Conservation (phyloP, 2,888 invertebrate genomes). For the Sipunculus nudus region DNA sequence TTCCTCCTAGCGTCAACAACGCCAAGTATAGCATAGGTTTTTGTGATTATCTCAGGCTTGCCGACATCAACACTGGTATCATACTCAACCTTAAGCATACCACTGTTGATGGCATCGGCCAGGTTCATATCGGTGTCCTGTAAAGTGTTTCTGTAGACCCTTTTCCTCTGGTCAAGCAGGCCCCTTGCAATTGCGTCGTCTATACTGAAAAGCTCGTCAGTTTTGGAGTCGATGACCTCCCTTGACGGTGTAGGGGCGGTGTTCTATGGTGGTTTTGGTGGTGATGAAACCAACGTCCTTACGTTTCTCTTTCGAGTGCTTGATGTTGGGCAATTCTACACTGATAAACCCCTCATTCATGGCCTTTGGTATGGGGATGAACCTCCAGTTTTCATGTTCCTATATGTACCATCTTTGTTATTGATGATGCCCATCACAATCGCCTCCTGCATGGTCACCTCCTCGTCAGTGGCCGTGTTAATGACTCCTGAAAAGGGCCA, state of each 20-base stretch:
- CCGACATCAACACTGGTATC: slow-evolving; percentile 21
- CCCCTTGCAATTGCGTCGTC: slow-evolving; percentile 16
- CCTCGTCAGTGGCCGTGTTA: slow-evolving; percentile 29
- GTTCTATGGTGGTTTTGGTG: too few relatives aligned
- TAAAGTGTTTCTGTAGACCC: slow-evolving; percentile 24
- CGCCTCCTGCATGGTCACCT: slow-evolving; percentile 34
- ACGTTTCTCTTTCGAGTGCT: background rate
- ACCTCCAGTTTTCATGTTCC: slow-evolving; percentile 27
- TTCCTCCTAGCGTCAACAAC: too few relatives aligned
- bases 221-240: too few relatives aligned
- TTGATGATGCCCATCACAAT: slow-evolving; percentile 34
- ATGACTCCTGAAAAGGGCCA: slow-evolving; percentile 31
- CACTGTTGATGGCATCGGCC: slow-evolving; percentile 39
- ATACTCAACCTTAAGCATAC: slow-evolving; percentile 38
- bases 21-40: too few relatives aligned
- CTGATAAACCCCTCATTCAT: slow-evolving; percentile 58
- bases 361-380: slow-evolving; percentile 53
- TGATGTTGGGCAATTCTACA: slow-evolving; percentile 10
- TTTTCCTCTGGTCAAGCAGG: slow-evolving; percentile 34
- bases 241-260: too few relatives aligned
- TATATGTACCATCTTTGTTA: slow-evolving; percentile 33
- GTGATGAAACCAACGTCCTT: too few relatives aligned
- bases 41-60: background rate
- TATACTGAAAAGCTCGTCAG: too few relatives aligned
- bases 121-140: slow-evolving; percentile 24